Conservation (phyloP, 2,797 vertebrate genomes). For the Furcifer pardalis region DNA sequence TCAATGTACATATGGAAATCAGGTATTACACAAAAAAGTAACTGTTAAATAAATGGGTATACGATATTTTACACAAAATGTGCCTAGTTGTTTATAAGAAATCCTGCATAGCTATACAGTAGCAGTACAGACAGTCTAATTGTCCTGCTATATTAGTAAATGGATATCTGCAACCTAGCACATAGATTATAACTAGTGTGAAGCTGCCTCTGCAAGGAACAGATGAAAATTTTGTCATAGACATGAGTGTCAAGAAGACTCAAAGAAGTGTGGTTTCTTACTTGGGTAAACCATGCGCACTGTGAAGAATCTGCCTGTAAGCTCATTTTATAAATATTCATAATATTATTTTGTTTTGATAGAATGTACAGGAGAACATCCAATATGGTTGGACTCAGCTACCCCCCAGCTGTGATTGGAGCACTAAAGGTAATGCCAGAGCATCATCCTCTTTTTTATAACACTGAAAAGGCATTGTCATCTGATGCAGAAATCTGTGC, state of each 20-base stretch:
- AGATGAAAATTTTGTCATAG: neutral
- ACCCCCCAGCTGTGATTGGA: slow-evolving; percentile 88
- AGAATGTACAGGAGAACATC: slow-evolving; percentile 96
- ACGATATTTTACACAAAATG: too few relatives aligned
- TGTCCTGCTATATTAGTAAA: neutral
- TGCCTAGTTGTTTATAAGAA: neutral
- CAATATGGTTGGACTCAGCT: slow-evolving; percentile 91
- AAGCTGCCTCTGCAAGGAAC: neutral
- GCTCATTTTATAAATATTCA: slow-evolving; percentile 10
- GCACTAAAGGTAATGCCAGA: slow-evolving; percentile 87
- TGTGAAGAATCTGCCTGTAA: neutral
- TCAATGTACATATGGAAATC: too few relatives aligned
- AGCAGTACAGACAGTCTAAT: neutral
- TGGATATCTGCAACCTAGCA: neutral
- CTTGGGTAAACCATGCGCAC: neutral
- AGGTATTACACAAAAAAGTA: too few relatives aligned
- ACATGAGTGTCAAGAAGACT: neutral
- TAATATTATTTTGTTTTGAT: slow-evolving; percentile 71
- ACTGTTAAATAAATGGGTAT: too few relatives aligned
- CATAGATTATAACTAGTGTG: neutral
- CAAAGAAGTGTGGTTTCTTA: neutral
- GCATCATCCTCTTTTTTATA: slow-evolving; percentile 13
- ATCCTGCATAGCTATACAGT: neutral
- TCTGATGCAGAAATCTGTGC: slow-evolving; percentile 8
- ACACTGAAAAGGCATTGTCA: neutral